A percentile compares a stretch with the other conserved stretches of the same genome.
phyloP scores from a whole-genome alignment of 2,888 invertebrate species.

The Thymelicus lineola region DNA sequence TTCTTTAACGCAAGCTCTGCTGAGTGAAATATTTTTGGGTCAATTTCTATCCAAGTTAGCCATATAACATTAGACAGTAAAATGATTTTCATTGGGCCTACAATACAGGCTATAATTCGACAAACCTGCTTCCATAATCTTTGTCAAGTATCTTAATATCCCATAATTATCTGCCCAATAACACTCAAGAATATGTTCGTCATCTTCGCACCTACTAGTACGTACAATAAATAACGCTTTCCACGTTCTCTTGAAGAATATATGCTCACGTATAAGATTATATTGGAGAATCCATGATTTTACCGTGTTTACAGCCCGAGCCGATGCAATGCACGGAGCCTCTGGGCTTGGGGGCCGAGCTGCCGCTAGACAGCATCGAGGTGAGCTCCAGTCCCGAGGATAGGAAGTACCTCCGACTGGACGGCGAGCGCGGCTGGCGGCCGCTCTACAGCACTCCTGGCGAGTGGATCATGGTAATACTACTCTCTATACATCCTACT shows the following conservation, averaged over 20 bases:
- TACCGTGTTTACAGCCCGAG: conserved; percentile 1
- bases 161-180: no score
- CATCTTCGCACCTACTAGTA: neutral
- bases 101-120: no score
- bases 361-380: conserved; percentile 87
- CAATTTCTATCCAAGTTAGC: no score
- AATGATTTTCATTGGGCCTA: no score
- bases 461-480: conserved; percentile 87
- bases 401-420: conserved; percentile 73
- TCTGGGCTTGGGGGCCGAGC: conserved; percentile 89
- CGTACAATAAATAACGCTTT: no score
- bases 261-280: no score
- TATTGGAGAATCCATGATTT: neutral
- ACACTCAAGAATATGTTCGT: neutral
- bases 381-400: conserved; percentile 86
- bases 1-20: no score
- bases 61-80: no score
- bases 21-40: no score
- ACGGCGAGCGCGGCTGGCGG: conserved; percentile 85
- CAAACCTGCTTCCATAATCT: no score
- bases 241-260: no score
- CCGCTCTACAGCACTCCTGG: conserved; percentile 88
- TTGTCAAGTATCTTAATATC: no score
- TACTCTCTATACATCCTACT: neutral
- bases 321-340: conserved; percentile 87